phyloP scores from a whole-genome alignment of 2,888 invertebrate species.

The Leucania comma region DNA sequence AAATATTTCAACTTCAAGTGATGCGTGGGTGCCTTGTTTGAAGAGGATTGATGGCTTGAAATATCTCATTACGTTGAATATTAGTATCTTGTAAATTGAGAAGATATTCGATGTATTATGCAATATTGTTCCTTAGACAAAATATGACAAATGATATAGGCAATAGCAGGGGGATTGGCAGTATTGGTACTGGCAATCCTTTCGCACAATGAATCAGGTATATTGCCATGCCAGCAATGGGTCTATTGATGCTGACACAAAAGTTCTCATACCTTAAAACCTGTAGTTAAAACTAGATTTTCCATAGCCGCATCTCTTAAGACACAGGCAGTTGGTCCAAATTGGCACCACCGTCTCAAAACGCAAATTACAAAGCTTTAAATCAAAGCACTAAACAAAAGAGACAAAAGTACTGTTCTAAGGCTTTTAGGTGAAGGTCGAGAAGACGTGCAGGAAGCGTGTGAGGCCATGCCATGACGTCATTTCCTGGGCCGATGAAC shows the following conservation, averaged over 20 bases:
- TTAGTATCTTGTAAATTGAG: not conserved
- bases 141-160: not conserved
- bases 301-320: not conserved
- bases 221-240: not conserved
- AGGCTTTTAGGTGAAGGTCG: constrained; percentile 86
- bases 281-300: not conserved
- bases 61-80: constrained; percentile 16
- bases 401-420: constrained; percentile 61
- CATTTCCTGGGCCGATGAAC: constrained; percentile 84
- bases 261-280: not conserved
- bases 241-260: not conserved
- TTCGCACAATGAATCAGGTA: not conserved
- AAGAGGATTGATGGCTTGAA: constrained; percentile 26
- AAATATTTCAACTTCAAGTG: constrained; percentile 47
- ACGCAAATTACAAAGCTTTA: constrained; percentile 26
- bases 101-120: not conserved
- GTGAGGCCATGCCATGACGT: constrained; percentile 80
- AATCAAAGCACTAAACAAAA: constrained; percentile 50
- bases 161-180: not conserved
- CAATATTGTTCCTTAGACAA: not conserved
- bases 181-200: too few species aligned
- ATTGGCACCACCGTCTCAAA: constrained; percentile 23
- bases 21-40: constrained; percentile 30
- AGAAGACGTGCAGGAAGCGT: constrained; percentile 80
- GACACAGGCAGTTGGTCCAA: constrained; percentile 1